phyloP scores from a whole-genome alignment of 2,888 invertebrate species.

The Drosophila neonasuta region DNA sequence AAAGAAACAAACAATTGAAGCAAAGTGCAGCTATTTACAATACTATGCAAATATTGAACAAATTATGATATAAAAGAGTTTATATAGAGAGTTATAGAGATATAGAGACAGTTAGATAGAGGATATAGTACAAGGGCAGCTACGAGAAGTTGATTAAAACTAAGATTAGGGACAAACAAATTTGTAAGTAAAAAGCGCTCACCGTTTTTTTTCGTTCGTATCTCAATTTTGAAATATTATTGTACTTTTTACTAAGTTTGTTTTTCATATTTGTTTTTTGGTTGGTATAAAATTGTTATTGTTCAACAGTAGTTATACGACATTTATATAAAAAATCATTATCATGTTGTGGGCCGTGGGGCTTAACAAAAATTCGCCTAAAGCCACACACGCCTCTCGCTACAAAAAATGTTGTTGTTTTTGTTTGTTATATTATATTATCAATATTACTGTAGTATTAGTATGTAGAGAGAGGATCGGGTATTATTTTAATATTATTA shows the following conservation, averaged over 20 bases:
- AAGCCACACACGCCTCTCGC: slow-evolving; percentile 49
- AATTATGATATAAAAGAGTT: slow-evolving; percentile 5
- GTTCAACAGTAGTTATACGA: slow-evolving; percentile 54
- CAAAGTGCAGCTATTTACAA: slow-evolving; percentile 39
- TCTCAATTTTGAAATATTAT: slow-evolving; percentile 53
- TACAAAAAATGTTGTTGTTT: slow-evolving; percentile 46
- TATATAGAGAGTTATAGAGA: not conserved
- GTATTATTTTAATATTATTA: not conserved
- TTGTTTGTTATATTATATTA: not conserved
- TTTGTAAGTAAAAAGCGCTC: slow-evolving; percentile 48
- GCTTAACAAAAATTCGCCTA: slow-evolving; percentile 61
- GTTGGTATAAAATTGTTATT: slow-evolving; percentile 59
- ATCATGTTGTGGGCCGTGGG: slow-evolving; percentile 53
- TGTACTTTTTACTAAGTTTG: slow-evolving; percentile 52
- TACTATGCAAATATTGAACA: slow-evolving; percentile 19
- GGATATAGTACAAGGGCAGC: slow-evolving; percentile 31
- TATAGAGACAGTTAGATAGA: not conserved
- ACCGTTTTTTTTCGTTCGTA: slow-evolving; percentile 54
- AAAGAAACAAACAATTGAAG: slow-evolving; percentile 30
- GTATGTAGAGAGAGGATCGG: slow-evolving; percentile 11
- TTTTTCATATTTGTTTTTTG: slow-evolving; percentile 19
- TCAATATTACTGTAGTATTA: not conserved
- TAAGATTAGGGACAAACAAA: slow-evolving; percentile 30
- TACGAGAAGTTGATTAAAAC: slow-evolving; percentile 37
- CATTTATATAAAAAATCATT: slow-evolving; percentile 48